Evolutionary conservation across 2,797 vertebrate species (phyloP).

Genomic region (Chrosomus eos): DNA sequence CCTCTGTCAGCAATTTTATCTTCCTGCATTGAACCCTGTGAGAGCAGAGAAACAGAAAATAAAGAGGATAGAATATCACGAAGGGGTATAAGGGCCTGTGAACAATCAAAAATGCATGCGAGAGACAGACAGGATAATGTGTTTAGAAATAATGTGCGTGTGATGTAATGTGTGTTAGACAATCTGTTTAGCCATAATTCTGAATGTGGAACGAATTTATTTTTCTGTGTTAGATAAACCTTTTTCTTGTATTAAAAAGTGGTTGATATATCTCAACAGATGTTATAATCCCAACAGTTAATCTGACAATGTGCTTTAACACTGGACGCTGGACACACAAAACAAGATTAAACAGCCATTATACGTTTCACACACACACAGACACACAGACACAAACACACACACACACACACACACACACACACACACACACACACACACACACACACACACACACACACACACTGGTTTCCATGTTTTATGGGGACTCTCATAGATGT

Average conservation of each 20-base stretch:
- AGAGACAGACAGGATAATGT: not conserved
- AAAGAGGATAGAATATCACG: slow-evolving; percentile 5
- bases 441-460: not conserved
- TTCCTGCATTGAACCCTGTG: not conserved
- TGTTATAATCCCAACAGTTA: slow-evolving; percentile 1
- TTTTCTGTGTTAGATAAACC: not conserved
- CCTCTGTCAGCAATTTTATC: slow-evolving; percentile 24
- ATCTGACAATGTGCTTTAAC: slow-evolving; percentile 5
- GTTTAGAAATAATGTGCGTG: not conserved
- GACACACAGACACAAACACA: no score
- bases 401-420: not conserved
- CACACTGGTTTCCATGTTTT: not conserved
- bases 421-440: not conserved
- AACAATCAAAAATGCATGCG: slow-evolving; percentile 16
- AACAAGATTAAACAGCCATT: slow-evolving; percentile 7
- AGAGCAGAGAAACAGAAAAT: not conserved
- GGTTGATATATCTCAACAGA: slow-evolving; percentile 20
- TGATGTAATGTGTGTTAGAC: not conserved
- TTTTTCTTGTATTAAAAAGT: not conserved
- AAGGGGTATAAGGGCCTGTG: not conserved
- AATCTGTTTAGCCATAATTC: not conserved
- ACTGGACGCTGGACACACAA: not conserved
- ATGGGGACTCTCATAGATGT: not conserved
- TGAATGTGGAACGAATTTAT: not conserved
- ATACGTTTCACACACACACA: not conserved